Percentiles rank a stretch among this genome's conserved stretches.
phyloP scores from a whole-genome alignment of 2,797 vertebrate genomes.

The Anguilla obscura region DNA sequence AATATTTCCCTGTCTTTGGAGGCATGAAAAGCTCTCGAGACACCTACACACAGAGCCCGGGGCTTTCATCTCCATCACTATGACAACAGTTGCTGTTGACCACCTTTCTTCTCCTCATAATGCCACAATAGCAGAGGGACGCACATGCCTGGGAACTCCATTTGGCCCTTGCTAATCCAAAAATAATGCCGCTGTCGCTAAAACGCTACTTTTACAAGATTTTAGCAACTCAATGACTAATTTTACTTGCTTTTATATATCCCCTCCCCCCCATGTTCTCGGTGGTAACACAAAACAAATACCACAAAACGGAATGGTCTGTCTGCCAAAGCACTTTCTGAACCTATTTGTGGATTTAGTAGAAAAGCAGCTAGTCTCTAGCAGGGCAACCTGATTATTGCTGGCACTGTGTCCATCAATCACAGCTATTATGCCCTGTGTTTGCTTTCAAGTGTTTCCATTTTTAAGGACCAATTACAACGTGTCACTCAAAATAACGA shows the following conservation, averaged over 20 bases:
- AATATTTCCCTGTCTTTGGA: neutral
- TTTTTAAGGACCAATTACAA: conserved; percentile 20
- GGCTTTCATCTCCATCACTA: conserved; percentile 38
- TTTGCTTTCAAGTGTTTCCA: neutral
- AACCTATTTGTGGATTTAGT: neutral
- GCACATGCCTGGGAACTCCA: neutral
- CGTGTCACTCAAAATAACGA: conserved; percentile 15
- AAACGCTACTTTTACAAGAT: neutral
- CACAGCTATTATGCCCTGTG: neutral
- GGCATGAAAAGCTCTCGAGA: conserved; percentile 24
- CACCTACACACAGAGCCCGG: conserved; percentile 33
- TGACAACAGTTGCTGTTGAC: conserved; percentile 42
- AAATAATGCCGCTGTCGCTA: conserved; percentile 22
- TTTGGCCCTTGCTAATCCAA: conserved; percentile 25
- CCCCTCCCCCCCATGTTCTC: neutral
- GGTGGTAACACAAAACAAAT: neutral
- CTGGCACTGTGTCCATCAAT: neutral
- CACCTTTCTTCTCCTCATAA: conserved; percentile 22
- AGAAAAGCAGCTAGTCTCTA: conserved; percentile 5
- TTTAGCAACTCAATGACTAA: neutral
- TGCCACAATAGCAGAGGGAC: conserved; percentile 4
- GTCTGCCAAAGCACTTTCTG: neutral
- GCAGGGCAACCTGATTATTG: neutral
- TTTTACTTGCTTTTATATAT: conserved; percentile 8
- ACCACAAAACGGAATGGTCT: neutral